Evolutionary conservation across 2,113 vertebrate genomes (phyloP).

Genomic region (Bungarus multicinctus): DNA sequence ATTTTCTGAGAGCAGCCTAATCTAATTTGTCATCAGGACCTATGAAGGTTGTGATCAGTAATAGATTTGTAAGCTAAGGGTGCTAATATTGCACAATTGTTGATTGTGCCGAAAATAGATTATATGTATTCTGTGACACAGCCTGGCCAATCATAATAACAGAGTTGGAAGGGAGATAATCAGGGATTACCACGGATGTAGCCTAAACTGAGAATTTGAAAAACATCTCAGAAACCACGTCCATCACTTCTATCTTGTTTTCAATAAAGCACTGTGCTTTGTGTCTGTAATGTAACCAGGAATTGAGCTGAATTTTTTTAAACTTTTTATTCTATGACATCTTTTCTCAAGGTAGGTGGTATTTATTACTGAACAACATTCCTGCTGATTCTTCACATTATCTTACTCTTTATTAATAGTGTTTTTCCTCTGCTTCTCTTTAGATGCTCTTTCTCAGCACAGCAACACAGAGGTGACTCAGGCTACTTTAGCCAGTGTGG

Average conservation of each 20-base stretch:
- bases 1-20: background rate
- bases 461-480: constrained; percentile 76
- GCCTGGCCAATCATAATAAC: background rate
- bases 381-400: background rate
- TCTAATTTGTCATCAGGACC: background rate
- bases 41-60: background rate
- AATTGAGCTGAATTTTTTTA: background rate
- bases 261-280: background rate
- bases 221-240: background rate
- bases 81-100: background rate
- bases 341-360: background rate
- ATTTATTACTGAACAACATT: background rate
- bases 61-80: background rate
- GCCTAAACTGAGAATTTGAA: background rate
- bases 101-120: background rate
- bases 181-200: background rate
- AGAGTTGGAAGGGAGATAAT: background rate
- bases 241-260: background rate
- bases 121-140: background rate
- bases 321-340: background rate
- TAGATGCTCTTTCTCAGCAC: constrained; percentile 62
- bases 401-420: background rate
- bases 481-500: constrained; percentile 80
- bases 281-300: background rate
- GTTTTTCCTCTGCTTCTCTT: background rate